Evolutionary conservation across 2,113 vertebrate genomes (phyloP), one percentile per base, ranked within the genome.

Genomic region (Passer montanus): DNA sequence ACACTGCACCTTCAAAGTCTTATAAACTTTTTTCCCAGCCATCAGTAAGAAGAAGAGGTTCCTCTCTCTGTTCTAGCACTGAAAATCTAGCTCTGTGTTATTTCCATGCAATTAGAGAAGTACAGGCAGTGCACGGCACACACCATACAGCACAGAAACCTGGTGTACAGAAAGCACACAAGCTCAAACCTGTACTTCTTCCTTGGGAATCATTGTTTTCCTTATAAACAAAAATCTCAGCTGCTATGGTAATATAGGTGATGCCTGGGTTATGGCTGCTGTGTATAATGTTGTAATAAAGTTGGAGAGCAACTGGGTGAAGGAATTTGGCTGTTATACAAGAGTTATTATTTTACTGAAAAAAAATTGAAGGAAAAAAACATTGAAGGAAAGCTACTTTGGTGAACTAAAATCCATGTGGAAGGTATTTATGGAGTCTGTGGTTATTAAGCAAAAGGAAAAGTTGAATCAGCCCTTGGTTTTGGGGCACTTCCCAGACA

Each of bases 101-200:
- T 23, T 49, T 59, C 59, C 63, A 6, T 6, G 52, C 47, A 80
- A 11, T 0, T 19, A 44, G 16, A 39, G 44, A 49, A 3, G 3
- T 1, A 11, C 8, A 27, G 10, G 56, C 60, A 74, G 23, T 0
- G 2, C 37, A 37, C 47, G 27, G 56, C 2, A 6, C 52, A 30
- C 9, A 9, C 1, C 33, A 60, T 46, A 39, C 28, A 82, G 31
- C 52, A 43, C 6, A 13, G 21, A 59, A 46, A 62, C 16, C 58
- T 15, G 13, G 8, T 28, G 28, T 12, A 39, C 20, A 41, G n/a
- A 33, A 58, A 49, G 47, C 27, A 59, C 26, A 37, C 13, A 26
- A 60, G 10, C 75, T 62, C 43, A 63, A 31, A 67, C 2, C 6
- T 7, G 8, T 9, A n/a, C 15, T 43, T 49, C 33, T 37, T 56